These are phyloP conservation scores for Lagria hirta DNA, from an alignment of 2,888 invertebrate species.

Conservation along the genomic window DNA sequence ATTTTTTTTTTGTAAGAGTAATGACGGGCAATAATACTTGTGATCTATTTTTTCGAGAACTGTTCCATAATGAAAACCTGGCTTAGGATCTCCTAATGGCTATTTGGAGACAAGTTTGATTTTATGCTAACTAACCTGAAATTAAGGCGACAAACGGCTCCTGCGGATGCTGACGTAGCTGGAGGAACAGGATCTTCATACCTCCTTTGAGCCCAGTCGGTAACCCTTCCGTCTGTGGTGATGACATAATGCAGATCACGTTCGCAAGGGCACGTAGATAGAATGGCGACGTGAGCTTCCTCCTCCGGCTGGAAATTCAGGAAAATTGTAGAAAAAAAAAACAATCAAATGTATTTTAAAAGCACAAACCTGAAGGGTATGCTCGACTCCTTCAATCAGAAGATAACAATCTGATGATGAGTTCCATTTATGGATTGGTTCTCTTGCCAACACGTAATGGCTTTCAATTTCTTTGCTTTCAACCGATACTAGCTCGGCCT, in stretches of 20 bases:
- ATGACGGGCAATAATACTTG: no score
- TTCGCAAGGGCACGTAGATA: conserved; percentile 68
- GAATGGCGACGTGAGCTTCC: conserved; percentile 63
- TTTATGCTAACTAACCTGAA: conserved; percentile 60
- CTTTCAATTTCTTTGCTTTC: conserved; percentile 71
- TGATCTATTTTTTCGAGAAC: no score
- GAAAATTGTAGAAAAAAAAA: conserved; percentile 4
- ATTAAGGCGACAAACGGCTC: conserved; percentile 58
- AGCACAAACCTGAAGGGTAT: conserved; percentile 61
- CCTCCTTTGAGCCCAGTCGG: conserved; percentile 65
- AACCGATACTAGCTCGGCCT: conserved; percentile 69
- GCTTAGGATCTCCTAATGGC: no score
- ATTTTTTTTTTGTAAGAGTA: no score
- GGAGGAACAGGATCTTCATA: conserved; percentile 47
- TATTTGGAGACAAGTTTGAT: no score
- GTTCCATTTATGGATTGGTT: conserved; percentile 67
- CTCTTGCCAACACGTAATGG: conserved; percentile 67
- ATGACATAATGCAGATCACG: conserved; percentile 64
- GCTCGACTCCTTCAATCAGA: conserved; percentile 65
- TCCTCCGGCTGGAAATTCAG: conserved; percentile 60
- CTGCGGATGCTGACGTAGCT: conserved; percentile 46
- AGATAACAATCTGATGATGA: conserved; percentile 69
- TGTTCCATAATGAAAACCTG: no score
- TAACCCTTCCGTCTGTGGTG: conserved; percentile 65
- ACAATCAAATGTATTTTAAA: conserved; percentile 4